Evolutionary conservation across 2,113 vertebrate genomes (phyloP).

Genomic region (Sclerurus mexicanus): DNA sequence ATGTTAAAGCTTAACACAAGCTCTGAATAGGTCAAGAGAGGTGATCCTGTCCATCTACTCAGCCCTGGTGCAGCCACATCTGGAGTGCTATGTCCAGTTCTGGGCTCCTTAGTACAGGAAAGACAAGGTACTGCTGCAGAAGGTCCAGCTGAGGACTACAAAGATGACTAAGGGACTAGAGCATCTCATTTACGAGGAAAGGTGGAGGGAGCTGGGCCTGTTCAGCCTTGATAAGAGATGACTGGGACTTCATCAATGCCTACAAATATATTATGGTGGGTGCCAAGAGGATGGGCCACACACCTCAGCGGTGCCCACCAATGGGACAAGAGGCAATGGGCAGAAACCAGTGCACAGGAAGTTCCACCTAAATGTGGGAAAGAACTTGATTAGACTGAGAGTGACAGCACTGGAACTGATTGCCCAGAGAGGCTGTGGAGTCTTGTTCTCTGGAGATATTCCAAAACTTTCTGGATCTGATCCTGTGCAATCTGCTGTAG

Average conservation of each 20-base stretch:
- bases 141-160: background rate
- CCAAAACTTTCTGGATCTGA: background rate
- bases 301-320: background rate
- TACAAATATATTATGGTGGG: background rate
- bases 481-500: background rate
- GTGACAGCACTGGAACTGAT: rapidly evolving
- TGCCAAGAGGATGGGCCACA: background rate
- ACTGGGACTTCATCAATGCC: background rate
- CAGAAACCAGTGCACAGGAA: background rate
- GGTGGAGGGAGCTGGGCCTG: background rate
- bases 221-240: background rate
- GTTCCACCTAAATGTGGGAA: background rate
- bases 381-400: background rate
- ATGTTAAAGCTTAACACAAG: background rate
- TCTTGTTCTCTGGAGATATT: background rate
- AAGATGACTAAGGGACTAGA: background rate
- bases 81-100: background rate
- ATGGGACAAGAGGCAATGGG: background rate
- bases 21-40: background rate
- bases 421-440: background rate
- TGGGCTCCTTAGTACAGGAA: background rate
- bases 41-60: background rate
- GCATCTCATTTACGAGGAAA: background rate
- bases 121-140: background rate
- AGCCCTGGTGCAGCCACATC: background rate